These are phyloP conservation scores for Taxidea taxus DNA, from an alignment of 2,113 vertebrate genomes.

Conservation along the genomic window DNA sequence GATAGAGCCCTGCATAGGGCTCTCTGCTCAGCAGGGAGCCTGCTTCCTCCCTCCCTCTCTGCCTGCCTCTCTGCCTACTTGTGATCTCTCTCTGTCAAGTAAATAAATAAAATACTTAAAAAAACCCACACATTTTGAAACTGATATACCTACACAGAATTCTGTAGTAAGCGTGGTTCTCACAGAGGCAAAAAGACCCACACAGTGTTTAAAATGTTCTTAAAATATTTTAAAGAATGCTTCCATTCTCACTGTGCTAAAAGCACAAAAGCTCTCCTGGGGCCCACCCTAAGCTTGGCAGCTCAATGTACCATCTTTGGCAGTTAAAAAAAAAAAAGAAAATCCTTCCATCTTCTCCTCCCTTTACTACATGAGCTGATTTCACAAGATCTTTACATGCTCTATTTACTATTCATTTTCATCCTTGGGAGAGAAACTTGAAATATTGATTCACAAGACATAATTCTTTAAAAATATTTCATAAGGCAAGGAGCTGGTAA, in stretches of 20 bases:
- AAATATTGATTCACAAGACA: slow-evolving; percentile 79
- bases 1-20: no score
- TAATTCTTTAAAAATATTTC: slow-evolving; percentile 75
- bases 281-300: background rate
- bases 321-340: background rate
- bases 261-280: slow-evolving; percentile 1
- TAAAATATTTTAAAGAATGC: slow-evolving; percentile 24
- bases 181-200: background rate
- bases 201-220: background rate
- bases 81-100: no score
- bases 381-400: slow-evolving; percentile 65
- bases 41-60: no score
- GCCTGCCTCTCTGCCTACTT: no score
- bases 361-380: slow-evolving; percentile 50
- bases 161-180: background rate
- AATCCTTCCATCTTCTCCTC: background rate
- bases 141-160: background rate
- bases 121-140: slow-evolving; percentile 1
- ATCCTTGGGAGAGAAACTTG: slow-evolving; percentile 71
- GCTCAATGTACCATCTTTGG: background rate
- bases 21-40: no score
- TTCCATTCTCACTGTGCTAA: background rate
- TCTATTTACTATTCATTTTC: slow-evolving; percentile 80
- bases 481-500: slow-evolving; percentile 64
- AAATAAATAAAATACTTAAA: no score